These are phyloP conservation scores for Gila orcuttii DNA, from an alignment of 2,113 vertebrate species.

Conservation along the genomic window DNA sequence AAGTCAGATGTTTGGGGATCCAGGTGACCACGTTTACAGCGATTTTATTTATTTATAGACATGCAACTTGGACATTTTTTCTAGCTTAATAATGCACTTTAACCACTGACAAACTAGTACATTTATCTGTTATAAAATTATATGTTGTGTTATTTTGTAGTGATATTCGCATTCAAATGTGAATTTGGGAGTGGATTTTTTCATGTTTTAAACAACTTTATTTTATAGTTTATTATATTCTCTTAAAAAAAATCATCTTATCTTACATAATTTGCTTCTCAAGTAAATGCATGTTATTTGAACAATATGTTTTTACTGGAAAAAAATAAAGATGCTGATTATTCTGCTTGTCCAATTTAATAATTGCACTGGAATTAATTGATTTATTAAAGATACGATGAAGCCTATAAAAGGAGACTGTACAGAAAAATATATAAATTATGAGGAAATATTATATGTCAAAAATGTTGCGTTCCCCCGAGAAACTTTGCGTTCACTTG, in stretches of 20 bases:
- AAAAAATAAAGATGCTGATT: too few relatives aligned
- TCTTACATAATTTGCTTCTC: not conserved
- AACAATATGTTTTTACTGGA: too few relatives aligned
- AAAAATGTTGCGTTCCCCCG: too few relatives aligned
- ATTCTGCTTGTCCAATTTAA: too few relatives aligned
- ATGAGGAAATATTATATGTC: too few relatives aligned
- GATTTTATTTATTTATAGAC: not conserved
- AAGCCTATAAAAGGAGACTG: too few relatives aligned
- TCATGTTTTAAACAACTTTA: not conserved
- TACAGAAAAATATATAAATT: too few relatives aligned
- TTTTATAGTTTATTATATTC: not conserved
- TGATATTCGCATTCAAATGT: not conserved
- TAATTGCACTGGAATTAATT: too few relatives aligned
- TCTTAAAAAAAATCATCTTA: not conserved
- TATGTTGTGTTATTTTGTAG: not conserved
- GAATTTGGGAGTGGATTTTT: not conserved
- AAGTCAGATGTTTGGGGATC: slow-evolving; percentile 5
- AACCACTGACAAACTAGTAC: not conserved
- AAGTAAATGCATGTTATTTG: not conserved
- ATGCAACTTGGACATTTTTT: slow-evolving; percentile 8
- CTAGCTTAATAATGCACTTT: not conserved
- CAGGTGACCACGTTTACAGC: not conserved
- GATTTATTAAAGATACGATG: too few relatives aligned
- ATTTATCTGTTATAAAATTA: not conserved
- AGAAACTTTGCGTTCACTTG: too few relatives aligned